Evolutionary conservation across 2,888 invertebrate species (phyloP).

Genomic region (Rhopalosiphum nymphaeae): DNA sequence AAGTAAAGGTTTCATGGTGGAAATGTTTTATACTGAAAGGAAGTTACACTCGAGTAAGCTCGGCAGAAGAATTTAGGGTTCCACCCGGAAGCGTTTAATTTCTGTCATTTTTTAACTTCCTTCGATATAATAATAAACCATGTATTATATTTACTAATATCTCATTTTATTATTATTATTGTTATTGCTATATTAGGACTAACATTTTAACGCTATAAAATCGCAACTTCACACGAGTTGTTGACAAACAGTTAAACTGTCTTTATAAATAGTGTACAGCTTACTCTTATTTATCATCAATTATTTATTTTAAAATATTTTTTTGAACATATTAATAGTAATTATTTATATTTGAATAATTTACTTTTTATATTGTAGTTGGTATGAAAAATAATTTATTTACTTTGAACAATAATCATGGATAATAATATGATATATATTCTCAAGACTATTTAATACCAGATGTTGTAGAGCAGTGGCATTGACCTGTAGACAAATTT

Average conservation of each 20-base stretch:
- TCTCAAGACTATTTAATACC: neutral
- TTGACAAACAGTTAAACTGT: neutral
- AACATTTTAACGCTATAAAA: neutral
- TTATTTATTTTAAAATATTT: neutral
- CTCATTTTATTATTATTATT: neutral
- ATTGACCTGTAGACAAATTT: neutral
- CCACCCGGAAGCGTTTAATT: conserved; percentile 42
- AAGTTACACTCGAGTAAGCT: conserved; percentile 43
- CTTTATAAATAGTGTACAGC: neutral
- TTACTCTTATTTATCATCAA: neutral
- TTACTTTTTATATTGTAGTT: neutral
- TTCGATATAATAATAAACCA: conserved; percentile 5
- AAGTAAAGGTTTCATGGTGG: conserved; percentile 17
- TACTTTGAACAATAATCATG: neutral
- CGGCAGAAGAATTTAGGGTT: conserved; percentile 29
- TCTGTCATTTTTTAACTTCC: conserved; percentile 54
- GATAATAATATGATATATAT: neutral
- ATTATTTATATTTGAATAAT: neutral
- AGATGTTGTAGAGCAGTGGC: neutral
- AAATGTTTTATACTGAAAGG: conserved; percentile 41
- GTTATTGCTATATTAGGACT: neutral
- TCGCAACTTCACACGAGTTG: neutral
- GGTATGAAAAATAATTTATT: neutral
- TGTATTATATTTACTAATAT: conserved; percentile 46
- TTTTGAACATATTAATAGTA: neutral